Base-by-base conservation (phyloP, 2,888 invertebrate genomes). In the Germaria angustata region DNA sequence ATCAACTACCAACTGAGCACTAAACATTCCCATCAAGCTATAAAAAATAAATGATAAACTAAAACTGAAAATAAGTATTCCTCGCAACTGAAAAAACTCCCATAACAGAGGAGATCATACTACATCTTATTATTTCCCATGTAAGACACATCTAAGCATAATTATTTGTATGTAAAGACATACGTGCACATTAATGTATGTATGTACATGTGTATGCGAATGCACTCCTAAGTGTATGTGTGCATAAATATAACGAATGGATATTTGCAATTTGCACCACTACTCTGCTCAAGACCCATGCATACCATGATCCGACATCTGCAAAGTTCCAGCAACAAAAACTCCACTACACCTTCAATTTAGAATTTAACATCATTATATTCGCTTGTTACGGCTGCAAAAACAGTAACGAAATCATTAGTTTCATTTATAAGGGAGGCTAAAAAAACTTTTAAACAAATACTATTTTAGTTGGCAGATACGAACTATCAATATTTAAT, bases 1-100 rank as follows among this genome's bases (percentile, higher is more conserved):
- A 82, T 82, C 79, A 82, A 82, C 82, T 79, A 82, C 82, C 82
- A 82, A 76, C 82, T 59, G 82, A 82, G 79, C 66, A 79, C 66
- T 59, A 66, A 78, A 76, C 17, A 57, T 76, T 63, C 53, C 71
- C 63, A 71, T 71, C 53, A 65, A 80, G 63, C 24, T 46, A 69
- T 13, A 32, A 41, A 39, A 51, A 57, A 71, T 55, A 20, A 75
- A 82, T 44, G 51, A 53, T 69, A 71, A 73, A 71, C 78, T 44
- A 57, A 76, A 81, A 71, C 65, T 81, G 72, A 73, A 75, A 78
- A 78, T 78, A 75, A 78, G 75, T 78, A 78, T 28, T 65, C 13
- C 59, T 15, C 20, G 28, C n/a, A 36, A 28, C 44, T 17, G 36
- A 2, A 39, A 34, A 20, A 57, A 68, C 46, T 76, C 39, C 49